Conservation (phyloP, 2,888 invertebrate species). For the Drosophila austrosaltans region DNA sequence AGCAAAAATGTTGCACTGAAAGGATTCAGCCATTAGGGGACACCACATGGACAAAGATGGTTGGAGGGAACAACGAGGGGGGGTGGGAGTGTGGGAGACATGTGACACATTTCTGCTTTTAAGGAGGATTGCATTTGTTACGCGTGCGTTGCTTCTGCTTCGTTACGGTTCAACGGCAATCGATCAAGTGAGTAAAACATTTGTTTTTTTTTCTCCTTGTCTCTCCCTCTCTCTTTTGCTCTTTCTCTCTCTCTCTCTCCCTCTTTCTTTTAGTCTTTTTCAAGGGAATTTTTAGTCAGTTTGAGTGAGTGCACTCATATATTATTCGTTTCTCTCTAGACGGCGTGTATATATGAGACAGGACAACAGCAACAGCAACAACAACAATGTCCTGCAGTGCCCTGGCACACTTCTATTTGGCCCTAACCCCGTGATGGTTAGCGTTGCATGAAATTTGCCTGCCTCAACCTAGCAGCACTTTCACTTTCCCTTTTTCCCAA, state of each 20-base stretch:
- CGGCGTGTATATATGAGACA: conserved; percentile 31
- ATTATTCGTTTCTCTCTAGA: conserved; percentile 54
- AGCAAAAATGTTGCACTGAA: conserved; percentile 58
- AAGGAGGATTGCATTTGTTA: conserved; percentile 80
- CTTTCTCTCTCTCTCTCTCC: neutral
- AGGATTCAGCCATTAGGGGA: conserved; percentile 71
- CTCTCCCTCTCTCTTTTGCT: neutral
- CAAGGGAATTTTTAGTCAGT: conserved; percentile 65
- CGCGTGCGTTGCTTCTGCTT: conserved; percentile 74
- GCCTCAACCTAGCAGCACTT: conserved; percentile 62
- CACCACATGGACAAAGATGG: conserved; percentile 28
- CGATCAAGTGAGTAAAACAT: conserved; percentile 76
- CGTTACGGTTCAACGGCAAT: conserved; percentile 76
- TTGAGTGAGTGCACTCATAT: conserved; percentile 77
- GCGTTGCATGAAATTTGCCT: conserved; percentile 73
- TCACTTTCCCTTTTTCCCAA: conserved; percentile 58
- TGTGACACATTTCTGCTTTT: conserved; percentile 82
- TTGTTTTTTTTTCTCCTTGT: conserved; percentile 33
- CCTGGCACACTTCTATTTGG: conserved; percentile 48
- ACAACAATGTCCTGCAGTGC: conserved; percentile 58
- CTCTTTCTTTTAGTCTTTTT: conserved; percentile 40
- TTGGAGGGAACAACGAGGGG: neutral
- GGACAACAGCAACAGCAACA: conserved; percentile 33
- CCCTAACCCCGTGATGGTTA: conserved; percentile 41
- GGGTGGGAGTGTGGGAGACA: conserved; percentile 17